Percentiles rank a stretch among this genome's conserved stretches.
These are phyloP conservation scores for Heliothis virescens DNA, from an alignment of 1,140 invertebrate species.

Conservation along the genomic window DNA sequence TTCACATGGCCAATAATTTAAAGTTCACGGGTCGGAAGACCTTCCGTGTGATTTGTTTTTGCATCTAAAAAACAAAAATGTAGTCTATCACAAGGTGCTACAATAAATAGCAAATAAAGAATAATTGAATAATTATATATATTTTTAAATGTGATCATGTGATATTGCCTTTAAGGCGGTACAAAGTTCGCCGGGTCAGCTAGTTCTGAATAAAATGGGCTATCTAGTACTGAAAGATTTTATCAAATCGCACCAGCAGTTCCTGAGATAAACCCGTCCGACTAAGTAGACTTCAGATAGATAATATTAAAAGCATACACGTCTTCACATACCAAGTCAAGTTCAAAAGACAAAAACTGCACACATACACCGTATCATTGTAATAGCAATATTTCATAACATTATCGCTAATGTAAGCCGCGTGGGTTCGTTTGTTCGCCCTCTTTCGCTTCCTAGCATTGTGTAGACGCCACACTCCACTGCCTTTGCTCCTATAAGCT, in stretches of 20 bases:
- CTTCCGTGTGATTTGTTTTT: too few species aligned
- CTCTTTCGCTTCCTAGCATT: conserved; percentile 56
- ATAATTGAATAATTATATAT: too few species aligned
- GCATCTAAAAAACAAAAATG: too few species aligned
- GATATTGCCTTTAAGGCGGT: conserved; percentile 45
- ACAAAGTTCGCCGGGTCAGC: conserved; percentile 49
- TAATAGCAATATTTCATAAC: conserved; percentile 73
- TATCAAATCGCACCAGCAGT: too few species aligned
- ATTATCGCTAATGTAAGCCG: conserved; percentile 79
- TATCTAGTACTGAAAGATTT: too few species aligned
- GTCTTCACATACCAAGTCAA: neutral
- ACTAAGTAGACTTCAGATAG: too few species aligned
- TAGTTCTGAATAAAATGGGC: neutral
- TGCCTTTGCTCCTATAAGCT: conserved; percentile 47
- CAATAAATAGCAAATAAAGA: too few species aligned
- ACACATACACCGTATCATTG: conserved; percentile 8
- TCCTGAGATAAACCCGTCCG: too few species aligned
- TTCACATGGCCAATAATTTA: too few species aligned
- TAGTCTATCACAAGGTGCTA: too few species aligned
- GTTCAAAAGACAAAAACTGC: conserved; percentile 6
- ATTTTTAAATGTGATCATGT: too few species aligned
- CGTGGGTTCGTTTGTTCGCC: conserved; percentile 49
- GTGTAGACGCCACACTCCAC: conserved; percentile 62
- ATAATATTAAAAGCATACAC: neutral
- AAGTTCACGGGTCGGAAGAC: too few species aligned